These are phyloP conservation scores for Alca torda DNA, from an alignment of 2,797 vertebrate species.

Conservation along the genomic window DNA sequence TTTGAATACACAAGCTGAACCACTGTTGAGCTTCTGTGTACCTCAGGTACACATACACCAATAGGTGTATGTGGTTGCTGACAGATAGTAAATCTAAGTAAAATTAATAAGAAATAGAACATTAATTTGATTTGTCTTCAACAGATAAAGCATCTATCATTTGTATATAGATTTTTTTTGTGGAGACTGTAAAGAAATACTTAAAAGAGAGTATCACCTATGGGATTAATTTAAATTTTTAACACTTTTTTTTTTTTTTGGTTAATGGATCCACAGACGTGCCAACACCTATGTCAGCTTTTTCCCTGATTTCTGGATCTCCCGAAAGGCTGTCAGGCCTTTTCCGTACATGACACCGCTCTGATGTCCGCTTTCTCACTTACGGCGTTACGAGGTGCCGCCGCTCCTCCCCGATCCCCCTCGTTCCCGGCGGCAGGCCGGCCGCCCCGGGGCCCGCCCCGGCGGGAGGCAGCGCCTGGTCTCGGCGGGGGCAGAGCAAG, in stretches of 20 bases:
- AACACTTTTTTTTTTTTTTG: background rate
- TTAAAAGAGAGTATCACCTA: background rate
- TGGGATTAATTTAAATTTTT: background rate
- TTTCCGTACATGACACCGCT: accelerated
- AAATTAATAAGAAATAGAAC: background rate
- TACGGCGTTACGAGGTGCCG: accelerated
- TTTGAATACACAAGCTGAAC: background rate
- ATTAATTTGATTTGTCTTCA: background rate
- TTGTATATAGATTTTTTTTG: background rate
- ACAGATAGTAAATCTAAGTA: background rate
- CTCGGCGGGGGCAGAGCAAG: too few species aligned
- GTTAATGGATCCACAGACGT: background rate
- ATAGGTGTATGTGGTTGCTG: accelerated
- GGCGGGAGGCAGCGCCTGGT: background rate
- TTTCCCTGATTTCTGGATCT: accelerated
- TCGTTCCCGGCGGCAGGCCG: background rate
- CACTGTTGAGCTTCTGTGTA: background rate
- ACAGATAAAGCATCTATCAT: background rate
- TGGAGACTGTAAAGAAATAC: background rate
- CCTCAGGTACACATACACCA: background rate
- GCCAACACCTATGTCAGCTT: background rate
- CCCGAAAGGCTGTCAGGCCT: background rate
- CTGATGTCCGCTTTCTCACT: accelerated
- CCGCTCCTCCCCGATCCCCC: too few species aligned
- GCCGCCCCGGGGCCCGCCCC: background rate